Base-by-base conservation (phyloP, 2,888 invertebrate species). In the Erebia palarica region DNA sequence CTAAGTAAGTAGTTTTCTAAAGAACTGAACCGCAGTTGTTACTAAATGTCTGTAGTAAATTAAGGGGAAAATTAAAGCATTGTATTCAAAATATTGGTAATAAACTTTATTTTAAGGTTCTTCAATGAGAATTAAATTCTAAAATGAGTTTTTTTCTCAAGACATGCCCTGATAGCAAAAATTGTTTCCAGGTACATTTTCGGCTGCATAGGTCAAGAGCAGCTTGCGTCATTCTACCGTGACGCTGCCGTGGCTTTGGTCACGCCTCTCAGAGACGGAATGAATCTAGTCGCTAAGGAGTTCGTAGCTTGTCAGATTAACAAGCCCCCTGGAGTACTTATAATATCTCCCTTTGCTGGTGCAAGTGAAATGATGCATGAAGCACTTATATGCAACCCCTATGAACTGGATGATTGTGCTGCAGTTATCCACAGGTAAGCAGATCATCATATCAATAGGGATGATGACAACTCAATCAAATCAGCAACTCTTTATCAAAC, bases 351-450 rank as follows among this genome's bases (percentile, higher is more conserved):
- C 0, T 98, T 98, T 84, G 98, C 98, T 70, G 98, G 98, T 0
- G 98, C 98, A 8, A 97, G 97, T 0, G 97, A 98, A 87, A 97
- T 97, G 94, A 98, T 98, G 98, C 97, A 97, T 88, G 98, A 98
- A 85, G 98, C 98, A 2, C 93, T 98, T 11, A 95, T 97, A 66
- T 97, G 97, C 84, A 98, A 98, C 86, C 98, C 98, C 0, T 97
- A 98, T 81, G 98, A 98, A 86, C 94, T 97, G 65, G 96, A 97
- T 79, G 96, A 96, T 77, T 97, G 97, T 3, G 97, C 98, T 16
- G 97, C 97, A 86, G 96, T 97, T 27, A 96, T 97, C 78, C 97
- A 98, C 86, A 95, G 96, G 94, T 95, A 49, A 51, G 27, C 47
- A 57, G 11, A 47, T n/a, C 53, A 16, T 14, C 3, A 55, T 44